Base-by-base conservation (phyloP, 2,113 vertebrate genomes). In the Phylloscopus trochiloides region DNA sequence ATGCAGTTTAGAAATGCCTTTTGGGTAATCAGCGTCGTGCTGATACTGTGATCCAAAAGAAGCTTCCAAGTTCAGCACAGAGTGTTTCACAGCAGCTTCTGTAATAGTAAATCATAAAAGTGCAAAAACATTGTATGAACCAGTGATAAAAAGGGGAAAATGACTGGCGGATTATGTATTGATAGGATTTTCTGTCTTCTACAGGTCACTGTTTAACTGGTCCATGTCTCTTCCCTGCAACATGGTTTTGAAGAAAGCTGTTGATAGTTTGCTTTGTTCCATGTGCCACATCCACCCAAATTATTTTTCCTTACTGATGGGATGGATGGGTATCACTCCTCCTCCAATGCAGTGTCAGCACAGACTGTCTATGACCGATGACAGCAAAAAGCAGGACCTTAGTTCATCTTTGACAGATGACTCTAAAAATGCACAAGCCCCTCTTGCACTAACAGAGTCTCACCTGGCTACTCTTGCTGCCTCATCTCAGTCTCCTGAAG, bases 261-360 rank as follows among this genome's bases (percentile, higher is more conserved):
- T 99, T 92, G 99, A 99, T 96, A 99, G 99, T 97, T 98, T 99
- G 62, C 98, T 99, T 82, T 99, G 99, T 93, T 99, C 99, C 17
- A 99, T 99, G 98, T 99, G 99, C 94, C 99, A 99, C 97, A 98
- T 99, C 94, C 99, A 99, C 92, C 99, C 99, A 31, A 99, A 97
- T 96, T 99, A 99, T 95, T 99, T 99, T 98, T 99, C 99, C 45
- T 97, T 99, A 62, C 98, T 99, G 26, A 99, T 99, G 99, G 99
- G 99, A 85, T 99, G 99, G 99, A 99, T 99, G 99, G 99, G 99
- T 48, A 98, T 99, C 58, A 98, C 98, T 26, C 98, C 99, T 16
- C 97, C 97, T 50, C 98, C 99, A 92, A 74, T 98, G 96, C 99
- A 99, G 52, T 98, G 98, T 94, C 99, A 99, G 86, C 98, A 99